Base-by-base conservation (phyloP, 2,797 vertebrate species). In the Pelochelys cantorii region DNA sequence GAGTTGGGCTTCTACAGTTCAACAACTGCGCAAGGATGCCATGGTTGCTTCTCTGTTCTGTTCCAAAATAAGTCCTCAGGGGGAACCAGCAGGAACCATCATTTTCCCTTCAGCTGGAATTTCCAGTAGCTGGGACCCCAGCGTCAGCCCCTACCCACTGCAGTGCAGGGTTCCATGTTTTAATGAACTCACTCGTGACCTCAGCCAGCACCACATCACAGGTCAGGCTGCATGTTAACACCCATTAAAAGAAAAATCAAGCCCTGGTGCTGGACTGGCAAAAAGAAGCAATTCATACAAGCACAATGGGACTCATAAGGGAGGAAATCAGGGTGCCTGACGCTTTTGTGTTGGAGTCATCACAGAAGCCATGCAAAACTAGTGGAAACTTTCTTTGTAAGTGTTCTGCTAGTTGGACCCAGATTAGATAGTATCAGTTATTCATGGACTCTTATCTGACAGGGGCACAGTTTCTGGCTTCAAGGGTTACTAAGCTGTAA, bases 351-450 rank as follows among this genome's bases (percentile, higher is more conserved):
- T 86, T 87, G 75, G 94, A 86, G 96, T 86, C 86, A 90, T 97
- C 96, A 97, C 96, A 95, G 91, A 93, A 85, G 56, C 92, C 85
- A 85, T 82, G 84, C 89, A 95, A 96, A 96, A 95, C 97, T 80
- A 90, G 97, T 93, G 87, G 93, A 93, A 88, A 95, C 95, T 97
- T 96, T 85, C 96, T 94, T 93, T 95, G 94, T 82, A 93, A 97
- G 97, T 95, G 95, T 96, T 92, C 95, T 92, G 96, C 96, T 97
- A 95, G 95, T 95, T 96, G 91, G 97, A 95, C 88, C 95, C 96
- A 95, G 95, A 97, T 97, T 98, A 97, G 97, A 98, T 94, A 97
- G 93, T 84, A 97, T 97, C 97, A 98, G 95, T 88, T 91, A 95
- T 89, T 97, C 95, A 9, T 62, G 90, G 90, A 95, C 95, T 95